Percentiles rank a stretch among this genome's conserved stretches.
Evolutionary conservation across 2,888 invertebrate species (phyloP).

Genomic region (Diaphora mendica): DNA sequence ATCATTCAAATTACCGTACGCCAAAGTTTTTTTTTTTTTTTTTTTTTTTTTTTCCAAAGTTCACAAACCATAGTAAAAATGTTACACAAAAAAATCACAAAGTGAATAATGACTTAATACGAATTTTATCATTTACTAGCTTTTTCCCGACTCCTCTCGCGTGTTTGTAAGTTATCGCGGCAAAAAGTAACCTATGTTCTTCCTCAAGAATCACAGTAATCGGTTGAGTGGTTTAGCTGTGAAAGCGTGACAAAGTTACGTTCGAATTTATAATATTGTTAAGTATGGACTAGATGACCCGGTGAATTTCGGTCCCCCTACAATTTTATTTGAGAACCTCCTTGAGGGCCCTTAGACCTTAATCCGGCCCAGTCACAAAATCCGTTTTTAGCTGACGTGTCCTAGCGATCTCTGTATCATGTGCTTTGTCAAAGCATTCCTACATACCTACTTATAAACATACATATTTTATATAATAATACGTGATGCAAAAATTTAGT

Average conservation of each 20-base stretch:
- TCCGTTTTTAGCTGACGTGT: not conserved
- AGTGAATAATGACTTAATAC: conserved; percentile 16
- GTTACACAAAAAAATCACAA: conserved; percentile 10
- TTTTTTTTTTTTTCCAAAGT: no score
- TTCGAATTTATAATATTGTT: no score
- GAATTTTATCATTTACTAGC: conserved; percentile 11
- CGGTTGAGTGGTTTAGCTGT: no score
- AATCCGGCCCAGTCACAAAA: not conserved
- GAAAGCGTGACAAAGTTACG: no score
- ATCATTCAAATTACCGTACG: conserved; percentile 16
- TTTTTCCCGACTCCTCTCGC: no score
- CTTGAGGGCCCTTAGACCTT: not conserved
- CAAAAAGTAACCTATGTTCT: no score
- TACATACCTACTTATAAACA: not conserved
- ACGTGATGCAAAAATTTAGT: no score
- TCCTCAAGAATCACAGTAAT: no score
- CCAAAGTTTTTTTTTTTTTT: no score
- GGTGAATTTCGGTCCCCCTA: not conserved
- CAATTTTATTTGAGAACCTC: not conserved
- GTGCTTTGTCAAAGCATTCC: not conserved
- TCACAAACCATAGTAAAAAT: conserved; percentile 14
- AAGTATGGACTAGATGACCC: not conserved
- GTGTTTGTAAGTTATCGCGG: no score
- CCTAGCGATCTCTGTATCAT: not conserved
- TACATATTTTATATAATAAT: not conserved